Evolutionary conservation across 2,888 invertebrate genomes (phyloP).

Genomic region (Macrosiphum euphorbiae): DNA sequence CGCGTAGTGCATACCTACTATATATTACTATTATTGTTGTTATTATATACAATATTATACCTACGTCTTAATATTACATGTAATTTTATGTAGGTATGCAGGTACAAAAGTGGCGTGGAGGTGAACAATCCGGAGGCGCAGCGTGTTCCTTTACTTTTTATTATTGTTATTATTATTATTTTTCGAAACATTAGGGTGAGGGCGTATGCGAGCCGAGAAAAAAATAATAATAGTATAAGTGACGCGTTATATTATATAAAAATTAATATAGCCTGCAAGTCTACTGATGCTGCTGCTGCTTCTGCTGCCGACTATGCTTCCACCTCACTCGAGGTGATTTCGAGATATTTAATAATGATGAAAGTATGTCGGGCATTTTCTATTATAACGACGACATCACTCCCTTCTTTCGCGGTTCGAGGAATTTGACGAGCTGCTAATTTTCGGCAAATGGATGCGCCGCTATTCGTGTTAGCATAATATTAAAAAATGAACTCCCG

Average conservation of each 20-base stretch:
- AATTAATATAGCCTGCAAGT: slow-evolving; percentile 50
- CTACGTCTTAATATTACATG: not conserved
- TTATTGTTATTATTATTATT: not conserved
- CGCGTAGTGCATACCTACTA: not conserved
- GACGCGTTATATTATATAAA: slow-evolving; percentile 52
- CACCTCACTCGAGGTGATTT: slow-evolving; percentile 53
- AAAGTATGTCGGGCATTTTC: slow-evolving; percentile 56
- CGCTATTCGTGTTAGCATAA: slow-evolving; percentile 39
- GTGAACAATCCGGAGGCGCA: not conserved
- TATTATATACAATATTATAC: not conserved
- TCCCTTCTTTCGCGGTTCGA: not conserved
- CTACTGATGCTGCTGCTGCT: too few relatives aligned
- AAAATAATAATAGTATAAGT: slow-evolving; percentile 24
- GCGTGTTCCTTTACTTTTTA: not conserved
- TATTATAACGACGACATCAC: slow-evolving; percentile 37
- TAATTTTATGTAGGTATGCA: too few relatives aligned
- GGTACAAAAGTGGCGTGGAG: too few relatives aligned
- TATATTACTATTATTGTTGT: not conserved
- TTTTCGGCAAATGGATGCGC: slow-evolving; percentile 33
- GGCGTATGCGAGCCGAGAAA: not conserved
- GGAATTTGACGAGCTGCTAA: slow-evolving; percentile 63
- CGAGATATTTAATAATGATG: slow-evolving; percentile 63
- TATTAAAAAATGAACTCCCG: slow-evolving; percentile 54
- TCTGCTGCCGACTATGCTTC: not conserved
- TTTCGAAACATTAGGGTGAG: not conserved